These are phyloP conservation scores for Lydus trimaculatus DNA, from an alignment of 2,888 invertebrate genomes.

Conservation along the genomic window DNA sequence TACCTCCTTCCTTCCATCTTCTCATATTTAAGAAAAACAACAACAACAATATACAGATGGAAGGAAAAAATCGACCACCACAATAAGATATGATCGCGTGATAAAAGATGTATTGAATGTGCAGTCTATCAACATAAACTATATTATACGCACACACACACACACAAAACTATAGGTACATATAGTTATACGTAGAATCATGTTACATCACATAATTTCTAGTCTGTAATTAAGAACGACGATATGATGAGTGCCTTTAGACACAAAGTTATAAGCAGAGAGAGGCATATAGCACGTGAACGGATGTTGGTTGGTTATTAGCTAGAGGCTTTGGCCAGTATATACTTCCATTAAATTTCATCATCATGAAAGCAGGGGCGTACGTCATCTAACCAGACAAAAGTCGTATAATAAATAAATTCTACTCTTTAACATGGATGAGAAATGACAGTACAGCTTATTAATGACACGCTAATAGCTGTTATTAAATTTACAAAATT, in stretches of 20 bases:
- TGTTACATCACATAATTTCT: conserved; percentile 56
- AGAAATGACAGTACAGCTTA: conserved; percentile 39
- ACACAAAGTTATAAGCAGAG: conserved; percentile 36
- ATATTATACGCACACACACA: no score
- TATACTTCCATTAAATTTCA: conserved; percentile 23
- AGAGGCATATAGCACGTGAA: conserved; percentile 52
- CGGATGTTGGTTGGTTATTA: conserved; percentile 46
- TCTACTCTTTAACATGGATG: conserved; percentile 38
- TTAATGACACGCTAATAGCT: conserved; percentile 46
- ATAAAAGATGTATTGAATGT: conserved; percentile 34
- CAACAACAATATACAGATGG: neutral
- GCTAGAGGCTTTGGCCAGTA: conserved; percentile 26
- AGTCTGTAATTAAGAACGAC: conserved; percentile 54
- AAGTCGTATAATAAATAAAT: conserved; percentile 42
- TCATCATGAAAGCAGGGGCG: conserved; percentile 39
- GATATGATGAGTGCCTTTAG: conserved; percentile 44
- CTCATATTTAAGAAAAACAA: neutral
- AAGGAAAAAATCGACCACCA: neutral
- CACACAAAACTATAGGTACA: conserved; percentile 32
- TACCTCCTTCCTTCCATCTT: neutral
- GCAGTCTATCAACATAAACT: conserved; percentile 55
- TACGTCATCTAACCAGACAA: conserved; percentile 39
- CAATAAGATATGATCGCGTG: conserved; percentile 29
- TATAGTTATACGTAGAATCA: conserved; percentile 49
- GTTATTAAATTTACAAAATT: conserved; percentile 38